Evolutionary conservation across 2,888 invertebrate species (phyloP).

Genomic region (Lepas anatifera): DNA sequence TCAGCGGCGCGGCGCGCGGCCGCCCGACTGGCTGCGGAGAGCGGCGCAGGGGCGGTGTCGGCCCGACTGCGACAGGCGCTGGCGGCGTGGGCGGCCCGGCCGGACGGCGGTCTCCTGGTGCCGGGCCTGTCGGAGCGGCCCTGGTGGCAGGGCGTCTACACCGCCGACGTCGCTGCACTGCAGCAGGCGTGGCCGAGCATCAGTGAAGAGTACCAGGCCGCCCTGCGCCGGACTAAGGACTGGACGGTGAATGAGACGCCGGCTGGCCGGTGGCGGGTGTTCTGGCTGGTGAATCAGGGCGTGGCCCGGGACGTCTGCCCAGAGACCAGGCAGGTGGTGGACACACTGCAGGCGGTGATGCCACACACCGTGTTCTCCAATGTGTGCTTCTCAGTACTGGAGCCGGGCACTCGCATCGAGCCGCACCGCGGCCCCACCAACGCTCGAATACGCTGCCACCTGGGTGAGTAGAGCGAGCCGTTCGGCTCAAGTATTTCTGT

Average conservation of each 20-base stretch:
- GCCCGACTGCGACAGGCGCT: neutral
- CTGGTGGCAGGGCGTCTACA: neutral
- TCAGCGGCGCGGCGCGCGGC: neutral
- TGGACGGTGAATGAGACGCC: neutral
- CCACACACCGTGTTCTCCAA: neutral
- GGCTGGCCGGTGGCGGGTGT: neutral
- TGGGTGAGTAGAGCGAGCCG: neutral
- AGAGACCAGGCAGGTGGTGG: neutral
- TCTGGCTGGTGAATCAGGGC: neutral
- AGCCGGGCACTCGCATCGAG: neutral
- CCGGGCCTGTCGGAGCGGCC: neutral
- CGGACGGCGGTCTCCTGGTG: neutral
- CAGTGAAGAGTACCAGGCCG: neutral
- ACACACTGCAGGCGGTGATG: neutral
- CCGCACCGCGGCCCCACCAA: neutral
- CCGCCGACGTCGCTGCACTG: neutral
- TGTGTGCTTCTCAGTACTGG: conserved; percentile 1
- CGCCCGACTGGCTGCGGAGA: neutral
- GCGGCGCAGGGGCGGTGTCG: neutral
- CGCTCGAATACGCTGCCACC: neutral
- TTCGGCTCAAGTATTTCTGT: too few species aligned
- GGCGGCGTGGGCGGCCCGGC: neutral
- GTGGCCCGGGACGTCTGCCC: neutral
- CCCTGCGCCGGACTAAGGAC: neutral
- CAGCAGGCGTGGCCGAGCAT: neutral